Evolutionary conservation across 92 coral and sea anemone genomes (phyloP).

Genomic region (Umimayanthus kanabou): DNA sequence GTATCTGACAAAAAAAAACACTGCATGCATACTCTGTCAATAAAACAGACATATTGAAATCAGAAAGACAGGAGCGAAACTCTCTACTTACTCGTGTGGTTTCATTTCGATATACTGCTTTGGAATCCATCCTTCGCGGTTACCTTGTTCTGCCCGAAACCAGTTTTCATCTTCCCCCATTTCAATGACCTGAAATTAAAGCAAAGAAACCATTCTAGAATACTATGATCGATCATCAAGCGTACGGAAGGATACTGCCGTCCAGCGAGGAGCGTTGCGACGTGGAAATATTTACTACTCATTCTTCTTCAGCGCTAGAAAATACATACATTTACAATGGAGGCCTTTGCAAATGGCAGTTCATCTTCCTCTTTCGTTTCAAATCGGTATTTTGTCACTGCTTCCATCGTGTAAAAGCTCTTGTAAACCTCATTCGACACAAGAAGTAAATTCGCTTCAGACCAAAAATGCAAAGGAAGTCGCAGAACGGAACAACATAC

Average conservation of each 20-base stretch:
- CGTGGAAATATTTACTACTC: not conserved
- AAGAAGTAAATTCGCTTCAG: conserved; percentile 32
- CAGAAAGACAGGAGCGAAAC: not conserved
- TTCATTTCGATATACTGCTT: conserved; percentile 87
- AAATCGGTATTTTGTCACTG: conserved; percentile 76
- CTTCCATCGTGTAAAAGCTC: conserved; percentile 74
- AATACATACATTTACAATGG: conserved; percentile 77
- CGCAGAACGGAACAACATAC: conserved; percentile 5
- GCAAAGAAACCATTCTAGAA: not conserved
- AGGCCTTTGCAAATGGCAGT: conserved; percentile 80
- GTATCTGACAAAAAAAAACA: not conserved
- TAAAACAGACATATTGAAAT: not conserved
- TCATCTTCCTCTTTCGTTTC: conserved; percentile 81
- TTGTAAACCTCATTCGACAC: conserved; percentile 20
- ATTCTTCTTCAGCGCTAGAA: not conserved
- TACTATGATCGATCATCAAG: not conserved
- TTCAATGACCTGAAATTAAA: conserved; percentile 74
- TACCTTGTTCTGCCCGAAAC: conserved; percentile 83
- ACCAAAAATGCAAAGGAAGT: conserved; percentile 5
- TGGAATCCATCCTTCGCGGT: conserved; percentile 88
- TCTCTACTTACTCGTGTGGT: conserved; percentile 72
- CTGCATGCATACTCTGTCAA: not conserved
- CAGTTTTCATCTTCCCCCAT: conserved; percentile 87
- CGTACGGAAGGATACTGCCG: not conserved
- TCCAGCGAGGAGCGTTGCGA: not conserved